Evolutionary conservation across 2,888 invertebrate species (phyloP).

Genomic region (Biston stratarius): DNA sequence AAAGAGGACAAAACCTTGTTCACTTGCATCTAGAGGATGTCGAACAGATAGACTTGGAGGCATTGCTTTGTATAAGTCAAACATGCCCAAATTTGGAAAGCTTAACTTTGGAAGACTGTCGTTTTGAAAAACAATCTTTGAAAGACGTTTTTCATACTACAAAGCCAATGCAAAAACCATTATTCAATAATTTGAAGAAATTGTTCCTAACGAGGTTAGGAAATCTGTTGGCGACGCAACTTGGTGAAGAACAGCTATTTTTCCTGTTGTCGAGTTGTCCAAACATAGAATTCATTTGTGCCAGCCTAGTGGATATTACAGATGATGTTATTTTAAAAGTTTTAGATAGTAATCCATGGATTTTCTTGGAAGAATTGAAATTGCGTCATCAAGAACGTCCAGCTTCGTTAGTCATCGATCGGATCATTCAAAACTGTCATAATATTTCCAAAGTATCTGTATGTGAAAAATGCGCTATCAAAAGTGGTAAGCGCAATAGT

Average conservation of each 20-base stretch:
- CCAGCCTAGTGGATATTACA: too few species aligned
- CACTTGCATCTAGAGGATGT: background rate
- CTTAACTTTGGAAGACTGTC: background rate
- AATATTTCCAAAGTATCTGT: too few species aligned
- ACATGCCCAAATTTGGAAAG: background rate
- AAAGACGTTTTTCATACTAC: background rate
- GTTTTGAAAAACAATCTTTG: background rate
- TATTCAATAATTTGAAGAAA: background rate
- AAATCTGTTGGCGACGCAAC: background rate
- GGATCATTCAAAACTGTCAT: too few species aligned
- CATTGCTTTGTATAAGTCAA: background rate
- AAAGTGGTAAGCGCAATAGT: too few species aligned
- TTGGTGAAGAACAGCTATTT: background rate
- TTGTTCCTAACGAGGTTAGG: background rate
- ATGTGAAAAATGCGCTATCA: too few species aligned
- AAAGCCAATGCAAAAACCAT: background rate
- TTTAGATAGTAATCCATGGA: too few species aligned
- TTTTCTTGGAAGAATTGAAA: too few species aligned
- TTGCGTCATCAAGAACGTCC: too few species aligned
- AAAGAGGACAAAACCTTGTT: background rate
- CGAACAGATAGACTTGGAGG: background rate
- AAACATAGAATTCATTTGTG: too few species aligned
- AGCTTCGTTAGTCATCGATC: too few species aligned
- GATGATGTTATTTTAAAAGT: too few species aligned
- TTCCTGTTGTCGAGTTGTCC: background rate